Evolutionary conservation across 2,797 vertebrate genomes (phyloP).

Genomic region (Cynopterus sphinx): DNA sequence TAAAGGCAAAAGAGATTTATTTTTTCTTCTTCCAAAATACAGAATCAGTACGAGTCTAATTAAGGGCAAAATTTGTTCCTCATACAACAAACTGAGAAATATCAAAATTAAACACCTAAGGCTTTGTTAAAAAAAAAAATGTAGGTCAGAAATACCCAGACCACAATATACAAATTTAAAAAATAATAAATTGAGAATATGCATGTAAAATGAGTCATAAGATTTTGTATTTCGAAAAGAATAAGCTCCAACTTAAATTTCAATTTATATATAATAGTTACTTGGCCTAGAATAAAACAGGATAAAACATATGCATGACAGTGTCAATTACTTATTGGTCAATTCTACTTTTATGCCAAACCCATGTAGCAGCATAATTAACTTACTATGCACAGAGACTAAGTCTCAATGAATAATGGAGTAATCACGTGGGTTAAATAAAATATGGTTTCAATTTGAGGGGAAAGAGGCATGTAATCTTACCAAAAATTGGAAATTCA

Average conservation of each 20-base stretch:
- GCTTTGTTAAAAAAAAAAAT: background rate
- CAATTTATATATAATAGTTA: background rate
- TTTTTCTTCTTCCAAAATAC: background rate
- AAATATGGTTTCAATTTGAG: background rate
- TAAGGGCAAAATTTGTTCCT: conserved; percentile 4
- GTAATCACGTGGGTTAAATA: background rate
- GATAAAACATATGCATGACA: background rate
- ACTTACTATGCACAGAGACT: background rate
- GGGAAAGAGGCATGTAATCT: background rate
- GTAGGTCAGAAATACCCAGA: conserved; percentile 1
- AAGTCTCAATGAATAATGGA: background rate
- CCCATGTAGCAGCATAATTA: background rate
- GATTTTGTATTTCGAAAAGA: background rate
- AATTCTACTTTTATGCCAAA: background rate
- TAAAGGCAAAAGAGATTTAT: background rate
- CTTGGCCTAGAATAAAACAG: background rate
- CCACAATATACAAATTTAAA: conserved; percentile 34
- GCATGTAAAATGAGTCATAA: background rate
- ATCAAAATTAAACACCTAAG: conserved; percentile 44
- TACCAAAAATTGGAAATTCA: background rate
- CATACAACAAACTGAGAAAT: background rate
- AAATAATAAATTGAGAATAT: conserved; percentile 8
- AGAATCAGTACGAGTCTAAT: background rate
- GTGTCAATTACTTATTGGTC: background rate
- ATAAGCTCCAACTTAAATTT: background rate